Evolutionary conservation across 2,888 invertebrate genomes (phyloP).

Genomic region (Drosophila setosimentum): DNA sequence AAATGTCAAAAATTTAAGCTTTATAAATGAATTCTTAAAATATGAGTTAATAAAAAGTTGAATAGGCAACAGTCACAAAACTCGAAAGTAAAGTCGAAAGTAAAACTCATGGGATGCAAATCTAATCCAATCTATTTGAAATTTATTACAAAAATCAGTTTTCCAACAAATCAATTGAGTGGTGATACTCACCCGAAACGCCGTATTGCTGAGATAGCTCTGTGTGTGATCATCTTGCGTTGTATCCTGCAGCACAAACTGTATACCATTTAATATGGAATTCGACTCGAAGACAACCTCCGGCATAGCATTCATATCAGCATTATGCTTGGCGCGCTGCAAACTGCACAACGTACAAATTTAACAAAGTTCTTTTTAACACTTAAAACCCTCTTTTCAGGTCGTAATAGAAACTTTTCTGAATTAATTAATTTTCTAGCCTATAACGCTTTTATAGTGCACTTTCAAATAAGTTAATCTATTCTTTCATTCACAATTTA

Average conservation of each 20-base stretch:
- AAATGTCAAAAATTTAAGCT: too few species aligned
- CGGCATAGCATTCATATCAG: slow-evolving; percentile 55
- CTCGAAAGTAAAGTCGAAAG: too few species aligned
- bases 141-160: too few species aligned
- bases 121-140: too few species aligned
- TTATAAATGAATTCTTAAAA: too few species aligned
- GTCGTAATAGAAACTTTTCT: background rate
- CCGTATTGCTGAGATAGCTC: slow-evolving; percentile 66
- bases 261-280: slow-evolving; percentile 76
- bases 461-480: background rate
- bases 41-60: background rate
- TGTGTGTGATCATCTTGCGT: slow-evolving; percentile 70
- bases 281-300: slow-evolving; percentile 73
- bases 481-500: background rate
- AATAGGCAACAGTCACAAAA: too few species aligned
- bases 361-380: background rate
- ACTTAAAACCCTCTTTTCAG: background rate
- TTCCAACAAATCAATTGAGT: too few species aligned
- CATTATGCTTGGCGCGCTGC: slow-evolving; percentile 49
- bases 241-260: slow-evolving; percentile 80
- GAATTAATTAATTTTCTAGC: background rate
- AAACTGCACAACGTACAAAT: slow-evolving; percentile 1
- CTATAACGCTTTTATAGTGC: background rate
- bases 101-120: too few species aligned
- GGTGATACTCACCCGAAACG: slow-evolving; percentile 71